Conservation (phyloP, 2,888 invertebrate species). For the Rhodophaea formosa region DNA sequence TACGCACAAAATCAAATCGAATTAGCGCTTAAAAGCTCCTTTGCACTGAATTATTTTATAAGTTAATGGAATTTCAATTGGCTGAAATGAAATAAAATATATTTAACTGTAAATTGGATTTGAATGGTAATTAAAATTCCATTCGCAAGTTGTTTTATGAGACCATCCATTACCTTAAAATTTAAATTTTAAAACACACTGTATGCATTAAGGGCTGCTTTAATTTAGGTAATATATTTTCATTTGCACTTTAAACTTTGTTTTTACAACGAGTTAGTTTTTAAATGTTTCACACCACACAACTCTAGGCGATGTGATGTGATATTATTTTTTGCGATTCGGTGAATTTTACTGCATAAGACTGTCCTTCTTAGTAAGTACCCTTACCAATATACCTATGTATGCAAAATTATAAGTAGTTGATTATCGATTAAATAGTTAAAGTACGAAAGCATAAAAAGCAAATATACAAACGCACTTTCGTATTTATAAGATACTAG, state of each 20-base stretch:
- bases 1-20: constrained; percentile 21
- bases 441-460: too few species aligned
- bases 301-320: neutral
- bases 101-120: neutral
- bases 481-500: too few species aligned
- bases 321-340: too few species aligned
- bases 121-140: neutral
- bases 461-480: too few species aligned
- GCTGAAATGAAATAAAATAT: neutral
- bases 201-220: neutral
- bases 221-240: neutral
- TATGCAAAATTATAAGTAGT: too few species aligned
- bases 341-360: too few species aligned
- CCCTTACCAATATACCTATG: too few species aligned
- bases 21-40: neutral
- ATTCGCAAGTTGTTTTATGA: neutral
- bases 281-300: neutral
- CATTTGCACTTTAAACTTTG: neutral
- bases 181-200: neutral
- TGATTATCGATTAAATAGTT: too few species aligned
- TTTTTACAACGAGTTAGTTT: neutral
- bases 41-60: neutral
- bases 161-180: neutral
- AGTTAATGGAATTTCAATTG: neutral
- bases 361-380: too few species aligned